Conservation (phyloP, 2,113 vertebrate species). For the Cynocephalus volans region DNA sequence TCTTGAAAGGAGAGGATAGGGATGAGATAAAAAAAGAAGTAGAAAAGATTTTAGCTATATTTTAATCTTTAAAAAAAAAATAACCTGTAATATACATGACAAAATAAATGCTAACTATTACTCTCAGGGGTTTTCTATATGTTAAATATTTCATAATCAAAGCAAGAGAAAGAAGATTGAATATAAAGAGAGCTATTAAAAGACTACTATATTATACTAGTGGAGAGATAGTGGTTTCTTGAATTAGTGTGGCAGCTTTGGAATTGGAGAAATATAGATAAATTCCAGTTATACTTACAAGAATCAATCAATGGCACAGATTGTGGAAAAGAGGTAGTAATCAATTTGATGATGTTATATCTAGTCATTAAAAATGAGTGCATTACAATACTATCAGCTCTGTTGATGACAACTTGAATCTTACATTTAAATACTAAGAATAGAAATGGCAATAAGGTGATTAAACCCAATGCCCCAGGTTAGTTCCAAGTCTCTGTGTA, state of each 20-base stretch:
- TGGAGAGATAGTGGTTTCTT: background rate
- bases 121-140: background rate
- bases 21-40: background rate
- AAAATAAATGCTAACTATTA: background rate
- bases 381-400: background rate
- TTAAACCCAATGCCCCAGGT: background rate
- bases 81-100: background rate
- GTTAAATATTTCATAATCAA: background rate
- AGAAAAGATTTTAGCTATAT: background rate
- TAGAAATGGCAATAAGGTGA: background rate
- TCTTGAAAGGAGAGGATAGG: background rate
- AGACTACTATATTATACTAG: background rate
- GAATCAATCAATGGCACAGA: background rate
- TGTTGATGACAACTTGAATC: background rate
- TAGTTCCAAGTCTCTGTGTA: background rate
- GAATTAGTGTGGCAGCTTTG: background rate
- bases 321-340: background rate
- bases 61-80: background rate
- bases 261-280: background rate
- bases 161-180: background rate
- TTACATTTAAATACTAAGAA: background rate
- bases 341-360: background rate
- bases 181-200: background rate
- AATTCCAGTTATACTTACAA: background rate
- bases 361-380: background rate